Evolutionary conservation across 2,888 invertebrate genomes (phyloP).

Genomic region (Meiosimyza decipiens): DNA sequence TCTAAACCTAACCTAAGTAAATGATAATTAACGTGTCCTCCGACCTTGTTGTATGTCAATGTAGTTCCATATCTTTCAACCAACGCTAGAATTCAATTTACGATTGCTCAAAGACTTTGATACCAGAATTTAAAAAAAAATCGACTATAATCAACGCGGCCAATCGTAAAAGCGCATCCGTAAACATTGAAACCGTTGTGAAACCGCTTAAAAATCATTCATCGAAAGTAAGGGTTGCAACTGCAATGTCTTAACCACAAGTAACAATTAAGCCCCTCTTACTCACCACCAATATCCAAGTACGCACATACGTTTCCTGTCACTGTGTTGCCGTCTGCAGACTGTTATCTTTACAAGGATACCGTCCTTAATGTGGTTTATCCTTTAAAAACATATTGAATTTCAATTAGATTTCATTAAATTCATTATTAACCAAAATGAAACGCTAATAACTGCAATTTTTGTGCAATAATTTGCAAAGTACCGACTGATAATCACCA

Average conservation of each 20-base stretch:
- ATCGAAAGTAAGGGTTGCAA: neutral
- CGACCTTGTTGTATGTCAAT: no score
- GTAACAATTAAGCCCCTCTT: neutral
- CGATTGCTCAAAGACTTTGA: no score
- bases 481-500: slow-evolving; percentile 17
- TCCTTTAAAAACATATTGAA: slow-evolving; percentile 65
- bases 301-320: slow-evolving; percentile 13
- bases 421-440: slow-evolving; percentile 42
- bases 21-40: no score
- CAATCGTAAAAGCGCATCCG: slow-evolving; percentile 14
- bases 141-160: neutral
- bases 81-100: no score
- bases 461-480: neutral
- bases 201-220: neutral
- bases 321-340: neutral
- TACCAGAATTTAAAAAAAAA: no score
- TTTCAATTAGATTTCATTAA: slow-evolving; percentile 64
- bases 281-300: no score
- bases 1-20: no score
- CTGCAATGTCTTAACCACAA: neutral
- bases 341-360: neutral
- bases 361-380: slow-evolving; percentile 45
- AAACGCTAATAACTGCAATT: slow-evolving; percentile 31
- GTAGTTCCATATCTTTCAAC: no score
- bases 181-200: neutral